phyloP scores from a whole-genome alignment of 2,888 invertebrate species.

The Heliconius erato region DNA sequence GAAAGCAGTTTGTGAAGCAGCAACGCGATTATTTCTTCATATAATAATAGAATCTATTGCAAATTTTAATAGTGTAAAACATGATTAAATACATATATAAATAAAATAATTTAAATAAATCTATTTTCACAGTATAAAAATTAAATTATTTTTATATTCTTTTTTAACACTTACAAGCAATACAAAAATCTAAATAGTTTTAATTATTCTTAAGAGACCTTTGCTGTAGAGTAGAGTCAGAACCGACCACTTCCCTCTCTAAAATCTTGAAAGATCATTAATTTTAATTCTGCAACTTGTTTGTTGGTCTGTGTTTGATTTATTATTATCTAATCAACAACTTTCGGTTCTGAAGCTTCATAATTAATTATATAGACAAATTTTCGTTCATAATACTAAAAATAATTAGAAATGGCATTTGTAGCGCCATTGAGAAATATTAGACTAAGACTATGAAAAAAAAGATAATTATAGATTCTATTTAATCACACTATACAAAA shows the following conservation, averaged over 20 bases:
- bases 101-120: too few species aligned
- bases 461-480: not conserved
- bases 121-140: too few species aligned
- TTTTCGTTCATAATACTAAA: not conserved
- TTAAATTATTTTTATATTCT: too few species aligned
- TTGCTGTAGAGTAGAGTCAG: not conserved
- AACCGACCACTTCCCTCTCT: not conserved
- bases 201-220: not conserved
- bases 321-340: slow-evolving; percentile 1
- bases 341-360: not conserved
- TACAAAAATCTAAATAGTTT: too few species aligned
- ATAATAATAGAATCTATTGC: too few species aligned
- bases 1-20: not conserved
- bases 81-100: too few species aligned
- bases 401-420: slow-evolving; percentile 6
- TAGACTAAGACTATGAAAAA: not conserved
- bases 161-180: too few species aligned
- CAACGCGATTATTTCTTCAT: too few species aligned
- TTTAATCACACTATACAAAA: not conserved
- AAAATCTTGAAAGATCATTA: slow-evolving; percentile 5
- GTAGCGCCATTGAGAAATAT: too few species aligned
- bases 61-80: too few species aligned
- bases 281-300: slow-evolving; percentile 15
- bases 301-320: not conserved
- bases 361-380: slow-evolving; percentile 20